Conservation (phyloP, 1,140 invertebrate genomes). For the Goniozus legneri region DNA sequence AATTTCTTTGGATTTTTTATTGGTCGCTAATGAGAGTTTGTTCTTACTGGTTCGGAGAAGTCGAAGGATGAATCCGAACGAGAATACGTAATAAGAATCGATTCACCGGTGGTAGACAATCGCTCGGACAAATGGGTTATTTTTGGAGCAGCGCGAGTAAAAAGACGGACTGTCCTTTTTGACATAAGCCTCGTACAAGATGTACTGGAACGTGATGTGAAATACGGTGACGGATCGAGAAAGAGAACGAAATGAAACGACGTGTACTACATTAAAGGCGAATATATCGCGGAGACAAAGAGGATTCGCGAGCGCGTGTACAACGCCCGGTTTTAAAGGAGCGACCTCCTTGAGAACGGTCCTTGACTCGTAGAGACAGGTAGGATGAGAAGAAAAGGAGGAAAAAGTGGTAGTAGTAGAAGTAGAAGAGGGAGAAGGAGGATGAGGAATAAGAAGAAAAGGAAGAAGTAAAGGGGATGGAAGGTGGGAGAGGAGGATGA, state of each 20-base stretch:
- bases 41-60: too few species aligned
- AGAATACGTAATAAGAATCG: too few species aligned
- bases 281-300: constrained; percentile 27
- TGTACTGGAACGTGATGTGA: too few species aligned
- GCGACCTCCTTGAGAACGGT: constrained; percentile 56
- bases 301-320: constrained; percentile 7
- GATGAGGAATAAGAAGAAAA: constrained; percentile 13
- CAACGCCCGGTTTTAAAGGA: constrained; percentile 29
- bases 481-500: constrained; percentile 10
- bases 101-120: too few species aligned
- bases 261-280: constrained; percentile 12
- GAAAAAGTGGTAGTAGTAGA: constrained; percentile 24
- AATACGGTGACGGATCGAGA: too few species aligned
- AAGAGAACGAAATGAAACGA: background rate
- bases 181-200: too few species aligned
- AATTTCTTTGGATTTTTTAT: too few species aligned
- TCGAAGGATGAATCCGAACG: too few species aligned
- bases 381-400: constrained; percentile 24
- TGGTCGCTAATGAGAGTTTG: too few species aligned
- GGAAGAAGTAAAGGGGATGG: constrained; percentile 9
- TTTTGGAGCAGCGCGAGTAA: too few species aligned
- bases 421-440: constrained; percentile 25
- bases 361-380: constrained; percentile 48
- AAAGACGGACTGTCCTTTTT: too few species aligned
- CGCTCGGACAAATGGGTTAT: too few species aligned